phyloP scores from a whole-genome alignment of 2,888 invertebrate genomes.

The Tenthredo scrophulariae region DNA sequence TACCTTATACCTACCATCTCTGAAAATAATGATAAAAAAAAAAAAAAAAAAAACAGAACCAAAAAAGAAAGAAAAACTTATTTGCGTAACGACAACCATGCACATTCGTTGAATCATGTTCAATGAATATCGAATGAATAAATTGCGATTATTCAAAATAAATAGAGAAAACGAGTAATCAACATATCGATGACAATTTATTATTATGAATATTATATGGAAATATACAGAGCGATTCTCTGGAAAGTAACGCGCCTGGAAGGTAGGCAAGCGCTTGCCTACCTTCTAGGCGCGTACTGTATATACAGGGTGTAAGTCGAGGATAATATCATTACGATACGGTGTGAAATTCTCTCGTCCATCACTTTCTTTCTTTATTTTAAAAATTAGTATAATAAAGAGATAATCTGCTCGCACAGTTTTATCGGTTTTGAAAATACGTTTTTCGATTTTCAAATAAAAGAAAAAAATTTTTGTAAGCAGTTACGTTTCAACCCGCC shows the following conservation, averaged over 20 bases:
- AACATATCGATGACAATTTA: slow-evolving; percentile 21
- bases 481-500: neutral
- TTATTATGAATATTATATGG: slow-evolving; percentile 46
- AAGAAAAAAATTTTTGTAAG: neutral
- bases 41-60: neutral
- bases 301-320: slow-evolving; percentile 46
- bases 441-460: neutral
- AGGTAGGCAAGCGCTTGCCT: too few species aligned
- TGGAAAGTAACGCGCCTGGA: too few species aligned
- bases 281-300: too few species aligned
- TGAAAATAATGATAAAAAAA: neutral
- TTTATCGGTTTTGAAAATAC: neutral
- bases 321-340: slow-evolving; percentile 33
- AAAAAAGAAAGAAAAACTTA: neutral
- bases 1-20: neutral
- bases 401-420: neutral
- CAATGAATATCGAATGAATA: neutral
- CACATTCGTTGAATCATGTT: neutral
- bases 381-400: too few species aligned
- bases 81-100: neutral
- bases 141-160: neutral
- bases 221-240: too few species aligned
- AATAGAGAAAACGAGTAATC: neutral
- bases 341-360: neutral
- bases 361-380: neutral